These are phyloP conservation scores for Anagrus nilaparvatae DNA, from an alignment of 1,140 invertebrate genomes.

Conservation along the genomic window DNA sequence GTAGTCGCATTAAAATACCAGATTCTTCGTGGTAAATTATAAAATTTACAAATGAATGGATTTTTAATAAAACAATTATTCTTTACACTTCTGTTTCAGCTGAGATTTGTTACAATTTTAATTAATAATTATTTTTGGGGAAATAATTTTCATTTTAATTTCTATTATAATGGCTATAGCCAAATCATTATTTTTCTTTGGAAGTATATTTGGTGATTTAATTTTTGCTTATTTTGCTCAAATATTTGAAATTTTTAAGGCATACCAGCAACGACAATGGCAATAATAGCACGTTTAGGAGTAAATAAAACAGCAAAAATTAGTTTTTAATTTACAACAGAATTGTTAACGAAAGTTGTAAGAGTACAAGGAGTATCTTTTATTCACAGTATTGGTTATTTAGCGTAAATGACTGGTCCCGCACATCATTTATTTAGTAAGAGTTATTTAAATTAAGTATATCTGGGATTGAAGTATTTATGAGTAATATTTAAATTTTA, in stretches of 20 bases:
- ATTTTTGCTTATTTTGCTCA: no score
- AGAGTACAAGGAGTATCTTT: constrained; percentile 49
- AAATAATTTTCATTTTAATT: no score
- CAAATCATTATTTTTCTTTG: no score
- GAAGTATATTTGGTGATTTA: no score
- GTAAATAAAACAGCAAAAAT: constrained; percentile 52
- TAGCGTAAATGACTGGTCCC: constrained; percentile 54
- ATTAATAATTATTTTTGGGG: no score
- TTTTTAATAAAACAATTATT: constrained; percentile 61
- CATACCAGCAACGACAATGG: constrained; percentile 27
- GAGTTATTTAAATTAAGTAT: no score
- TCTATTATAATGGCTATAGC: no score
- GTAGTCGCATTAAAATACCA: constrained; percentile 41
- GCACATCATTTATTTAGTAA: constrained; percentile 62
- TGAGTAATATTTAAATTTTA: no score
- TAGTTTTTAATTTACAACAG: constrained; percentile 51
- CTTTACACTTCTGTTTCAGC: constrained; percentile 68
- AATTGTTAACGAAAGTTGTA: constrained; percentile 52
- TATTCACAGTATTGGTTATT: constrained; percentile 52
- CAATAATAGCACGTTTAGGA: constrained; percentile 45
- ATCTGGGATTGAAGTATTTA: no score
- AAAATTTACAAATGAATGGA: constrained; percentile 59
- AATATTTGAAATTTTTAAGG: no score
- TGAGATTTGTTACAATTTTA: constrained; percentile 58
- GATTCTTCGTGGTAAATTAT: constrained; percentile 55